Conservation (phyloP, 2,888 invertebrate species). For the Phortica magna region DNA sequence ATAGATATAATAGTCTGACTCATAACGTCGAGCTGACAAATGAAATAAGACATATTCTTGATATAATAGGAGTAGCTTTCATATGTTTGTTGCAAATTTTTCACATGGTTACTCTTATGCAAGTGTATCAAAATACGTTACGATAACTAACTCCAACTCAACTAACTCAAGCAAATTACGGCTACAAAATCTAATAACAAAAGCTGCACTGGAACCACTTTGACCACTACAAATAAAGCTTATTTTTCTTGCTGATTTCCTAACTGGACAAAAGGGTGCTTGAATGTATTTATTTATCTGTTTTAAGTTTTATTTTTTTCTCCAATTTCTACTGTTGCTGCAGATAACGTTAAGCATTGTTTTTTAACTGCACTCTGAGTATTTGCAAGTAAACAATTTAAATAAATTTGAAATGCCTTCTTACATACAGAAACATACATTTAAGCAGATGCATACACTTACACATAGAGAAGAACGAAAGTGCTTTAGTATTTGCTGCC, state of each 20-base stretch:
- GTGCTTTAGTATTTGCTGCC: constrained; percentile 64
- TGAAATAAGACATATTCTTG: too few relatives aligned
- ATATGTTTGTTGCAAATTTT: not conserved
- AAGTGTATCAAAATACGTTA: not conserved
- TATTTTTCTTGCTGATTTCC: not conserved
- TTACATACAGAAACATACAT: constrained; percentile 1
- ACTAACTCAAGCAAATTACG: constrained; percentile 30
- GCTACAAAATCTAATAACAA: not conserved
- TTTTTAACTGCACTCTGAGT: not conserved
- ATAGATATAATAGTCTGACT: too few relatives aligned
- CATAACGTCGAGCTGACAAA: too few relatives aligned
- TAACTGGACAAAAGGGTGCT: constrained; percentile 10
- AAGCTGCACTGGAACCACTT: constrained; percentile 10
- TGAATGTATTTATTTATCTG: not conserved
- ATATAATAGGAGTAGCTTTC: not conserved
- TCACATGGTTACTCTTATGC: too few relatives aligned
- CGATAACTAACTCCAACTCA: constrained; percentile 13
- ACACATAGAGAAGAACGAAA: constrained; percentile 41
- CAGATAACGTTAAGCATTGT: too few relatives aligned
- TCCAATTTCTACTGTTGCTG: not conserved
- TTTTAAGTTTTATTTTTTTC: not conserved
- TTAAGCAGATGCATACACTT: not conserved
- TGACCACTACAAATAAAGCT: constrained; percentile 12
- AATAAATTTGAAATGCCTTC: constrained; percentile 13
- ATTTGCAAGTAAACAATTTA: constrained; percentile 25